Evolutionary conservation across 2,797 vertebrate genomes (phyloP), one percentile per base, ranked within the genome.

Genomic region (Alexandromys oeconomus): DNA sequence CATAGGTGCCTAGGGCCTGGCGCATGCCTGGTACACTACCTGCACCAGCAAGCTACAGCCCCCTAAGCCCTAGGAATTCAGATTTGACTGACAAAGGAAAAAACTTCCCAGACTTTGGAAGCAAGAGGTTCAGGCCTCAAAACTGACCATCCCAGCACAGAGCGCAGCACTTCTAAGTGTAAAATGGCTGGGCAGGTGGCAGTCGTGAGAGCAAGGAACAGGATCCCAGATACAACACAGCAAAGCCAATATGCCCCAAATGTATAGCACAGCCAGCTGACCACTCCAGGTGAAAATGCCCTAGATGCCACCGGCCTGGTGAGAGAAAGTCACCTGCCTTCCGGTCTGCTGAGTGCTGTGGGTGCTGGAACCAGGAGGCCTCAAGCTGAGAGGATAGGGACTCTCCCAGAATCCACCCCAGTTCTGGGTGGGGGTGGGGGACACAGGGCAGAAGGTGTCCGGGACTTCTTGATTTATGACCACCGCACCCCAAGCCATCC

Each of bases 401-500:
- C 21, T 77, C 57, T 74, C 21, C 31, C 27, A 77, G 73, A 29
- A 51, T 34, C 85, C 34, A 54, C 65, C 34, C 51, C 51, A 43
- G 51, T 21, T 37, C 85, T 87, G 65, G 48, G 34, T 48, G 65
- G 10, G 40, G 43, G 61, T 4, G n/a, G 31, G 12, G 57, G 6
- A n/a, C n/a, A 40, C n/a, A 29, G 25, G 85, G 51, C 27, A 27
- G 34, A 69, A 87, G 34, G 40, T 48, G 81, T 84, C 78, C 77
- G 13, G 89, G 19, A 61, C 84, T 67, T 94, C 97, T 71, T 95
- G 98, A 98, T 98, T 98, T 98, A 98, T 14, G 85, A 96, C 96
- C 6, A 4, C 98, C 93, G 96, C 94, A 97, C 98, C 98, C 98
- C 97, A 97, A 98, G 98, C 98, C 81, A 94, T 17, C 97, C 97